Evolutionary conservation across 2,888 invertebrate genomes (phyloP).

Genomic region (Lucinisca nassula): DNA sequence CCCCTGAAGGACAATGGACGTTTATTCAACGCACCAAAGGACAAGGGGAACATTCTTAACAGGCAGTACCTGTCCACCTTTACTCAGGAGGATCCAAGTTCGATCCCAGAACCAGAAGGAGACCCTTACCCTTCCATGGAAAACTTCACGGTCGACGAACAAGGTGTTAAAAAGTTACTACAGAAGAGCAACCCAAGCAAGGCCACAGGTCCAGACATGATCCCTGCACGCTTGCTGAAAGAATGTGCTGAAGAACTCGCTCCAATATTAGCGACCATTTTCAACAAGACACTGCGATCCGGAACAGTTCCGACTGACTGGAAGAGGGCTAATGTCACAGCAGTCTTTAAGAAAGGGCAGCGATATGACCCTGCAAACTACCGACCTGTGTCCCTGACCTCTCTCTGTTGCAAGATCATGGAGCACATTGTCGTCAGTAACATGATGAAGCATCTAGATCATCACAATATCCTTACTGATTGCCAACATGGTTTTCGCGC

Average conservation of each 20-base stretch:
- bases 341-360: constrained; percentile 21
- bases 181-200: neutral
- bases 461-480: neutral
- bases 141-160: neutral
- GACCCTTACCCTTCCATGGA: neutral
- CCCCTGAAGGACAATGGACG: neutral
- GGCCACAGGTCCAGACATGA: neutral
- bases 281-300: constrained; percentile 8
- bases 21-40: neutral
- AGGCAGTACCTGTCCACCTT: neutral
- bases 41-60: neutral
- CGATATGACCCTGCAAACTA: neutral
- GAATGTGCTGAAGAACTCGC: constrained; percentile 3
- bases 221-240: constrained; percentile 11
- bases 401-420: neutral
- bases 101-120: constrained; percentile 11
- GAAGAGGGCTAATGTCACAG: constrained; percentile 14
- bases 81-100: constrained; percentile 10
- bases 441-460: neutral
- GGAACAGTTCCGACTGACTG: constrained; percentile 2
- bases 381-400: neutral
- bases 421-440: neutral
- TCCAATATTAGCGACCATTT: constrained; percentile 4
- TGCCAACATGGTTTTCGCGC: too few species aligned
- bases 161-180: neutral